Percentiles rank a stretch among this genome's conserved stretches.
Conservation (phyloP, 2,113 vertebrate species). For the Alethe castanea region DNA sequence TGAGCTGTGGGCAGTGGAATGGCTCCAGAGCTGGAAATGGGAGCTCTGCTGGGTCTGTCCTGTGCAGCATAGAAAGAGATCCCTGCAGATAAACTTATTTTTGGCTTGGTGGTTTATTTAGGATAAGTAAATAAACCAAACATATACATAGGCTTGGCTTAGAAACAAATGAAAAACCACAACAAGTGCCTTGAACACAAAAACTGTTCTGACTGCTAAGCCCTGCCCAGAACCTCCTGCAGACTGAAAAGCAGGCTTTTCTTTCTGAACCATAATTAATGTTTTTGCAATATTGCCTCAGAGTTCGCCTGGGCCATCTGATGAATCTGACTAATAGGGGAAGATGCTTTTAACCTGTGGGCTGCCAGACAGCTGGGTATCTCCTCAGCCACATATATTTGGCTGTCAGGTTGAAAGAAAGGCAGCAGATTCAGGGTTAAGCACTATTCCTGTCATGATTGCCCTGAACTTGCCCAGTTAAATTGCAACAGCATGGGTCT, state of each 20-base stretch:
- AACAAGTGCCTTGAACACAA: background rate
- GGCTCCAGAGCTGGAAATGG: background rate
- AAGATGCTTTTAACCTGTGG: conserved; percentile 61
- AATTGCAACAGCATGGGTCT: conserved; percentile 78
- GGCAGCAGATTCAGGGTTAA: conserved; percentile 72
- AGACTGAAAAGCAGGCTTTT: conserved; percentile 38
- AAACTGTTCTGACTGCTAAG: background rate
- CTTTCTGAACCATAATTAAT: conserved; percentile 56
- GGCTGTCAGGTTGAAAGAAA: conserved; percentile 31
- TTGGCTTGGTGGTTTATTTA: background rate
- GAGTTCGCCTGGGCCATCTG: conserved; percentile 19
- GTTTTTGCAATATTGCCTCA: conserved; percentile 61
- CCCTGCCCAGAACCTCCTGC: background rate
- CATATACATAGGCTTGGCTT: background rate
- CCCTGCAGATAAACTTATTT: background rate
- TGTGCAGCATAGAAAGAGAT: background rate
- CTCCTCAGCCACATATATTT: background rate
- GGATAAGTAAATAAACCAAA: background rate
- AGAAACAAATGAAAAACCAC: background rate
- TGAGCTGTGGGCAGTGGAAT: background rate
- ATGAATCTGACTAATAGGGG: conserved; percentile 48
- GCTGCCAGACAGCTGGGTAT: conserved; percentile 29
- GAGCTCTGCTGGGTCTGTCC: background rate
- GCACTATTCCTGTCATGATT: conserved; percentile 67
- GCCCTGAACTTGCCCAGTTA: conserved; percentile 77